A percentile compares a stretch with the other conserved stretches of the same genome.
Evolutionary conservation across 2,797 vertebrate species (phyloP).

Genomic region (Cossypha niveicapilla): DNA sequence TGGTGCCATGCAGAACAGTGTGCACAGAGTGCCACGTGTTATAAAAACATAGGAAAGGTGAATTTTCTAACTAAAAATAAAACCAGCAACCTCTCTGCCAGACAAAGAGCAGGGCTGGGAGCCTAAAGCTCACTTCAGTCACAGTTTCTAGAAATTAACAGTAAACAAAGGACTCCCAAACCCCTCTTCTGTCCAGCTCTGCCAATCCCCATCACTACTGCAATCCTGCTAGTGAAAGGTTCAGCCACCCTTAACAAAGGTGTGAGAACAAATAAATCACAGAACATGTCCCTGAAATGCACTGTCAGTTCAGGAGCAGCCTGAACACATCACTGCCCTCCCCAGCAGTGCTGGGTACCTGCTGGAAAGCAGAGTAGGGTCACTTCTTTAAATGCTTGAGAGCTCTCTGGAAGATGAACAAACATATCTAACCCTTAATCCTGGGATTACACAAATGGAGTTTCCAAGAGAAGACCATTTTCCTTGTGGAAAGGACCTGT

Average conservation of each 20-base stretch:
- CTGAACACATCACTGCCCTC: not conserved
- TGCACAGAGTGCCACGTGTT: rapidly evolving
- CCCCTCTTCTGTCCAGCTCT: not conserved
- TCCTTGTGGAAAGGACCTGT: not conserved
- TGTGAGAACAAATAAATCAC: not conserved
- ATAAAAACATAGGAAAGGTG: not conserved
- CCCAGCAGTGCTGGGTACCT: not conserved
- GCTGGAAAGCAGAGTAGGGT: not conserved
- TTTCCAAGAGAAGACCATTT: not conserved
- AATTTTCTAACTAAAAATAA: not conserved
- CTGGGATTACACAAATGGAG: not conserved
- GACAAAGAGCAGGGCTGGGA: not conserved
- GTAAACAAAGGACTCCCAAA: not conserved
- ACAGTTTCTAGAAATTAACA: not conserved
- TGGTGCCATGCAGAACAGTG: not conserved
- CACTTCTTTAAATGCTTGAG: not conserved
- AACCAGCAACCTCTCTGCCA: not conserved
- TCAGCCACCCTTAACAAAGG: not conserved
- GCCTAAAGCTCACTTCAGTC: not conserved
- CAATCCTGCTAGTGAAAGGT: not conserved
- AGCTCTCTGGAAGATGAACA: not conserved
- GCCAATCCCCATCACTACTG: not conserved
- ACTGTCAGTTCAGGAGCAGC: not conserved
- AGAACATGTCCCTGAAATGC: not conserved
- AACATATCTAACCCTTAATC: not conserved